Evolutionary conservation across 1,140 invertebrate species (phyloP), one percentile per base, ranked within the genome.

Genomic region (Scaptomyza montana): DNA sequence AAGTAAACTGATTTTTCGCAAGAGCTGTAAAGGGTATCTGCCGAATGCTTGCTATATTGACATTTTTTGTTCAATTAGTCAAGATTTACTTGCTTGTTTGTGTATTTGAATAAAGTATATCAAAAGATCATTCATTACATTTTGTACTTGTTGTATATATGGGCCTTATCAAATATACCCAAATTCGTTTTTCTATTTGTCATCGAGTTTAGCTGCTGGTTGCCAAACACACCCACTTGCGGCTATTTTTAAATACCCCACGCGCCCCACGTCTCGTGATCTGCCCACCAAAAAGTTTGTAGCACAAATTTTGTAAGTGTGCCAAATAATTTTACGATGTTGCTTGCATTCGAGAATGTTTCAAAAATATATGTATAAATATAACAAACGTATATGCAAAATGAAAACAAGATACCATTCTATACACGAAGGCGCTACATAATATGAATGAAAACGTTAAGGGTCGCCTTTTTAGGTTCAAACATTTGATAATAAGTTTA

Each of bases 291-390:
- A 43, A n/a, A 43, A n/a, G 39, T 43, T 49, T 47, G 13, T 12
- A 19, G 46, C 21, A 49, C 19, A 19, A 25, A 12, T 25, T 49
- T 49, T 49, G 46, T 25, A 21, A 49, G 46, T 49, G 46, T 49
- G 46, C 46, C 46, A 49, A 49, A 21, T 49, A 25, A 49, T 49
- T 49, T 49, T 49, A 25, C 8, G 19, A 21, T 49, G 19, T 25
- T 49, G 19, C 46, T 12, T 49, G 39, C 19, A 5, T 49, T 49
- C 46, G 46, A 25, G 19, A 49, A 49, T 49, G 16, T 49, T 49
- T 49, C 9, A 49, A 49, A 43, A 4, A 43, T 43, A n/a, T 3
- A 43, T n/a, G 3, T 43, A 41, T 10, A 41, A 1, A 39, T 8
- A 39, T 12, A 39, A 30, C 28, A 30, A 30, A 41, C 3, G 39